Evolutionary conservation across 2,113 vertebrate genomes (phyloP), one percentile per base, ranked within the genome.

Genomic region (Dicrurus megarhynchus): DNA sequence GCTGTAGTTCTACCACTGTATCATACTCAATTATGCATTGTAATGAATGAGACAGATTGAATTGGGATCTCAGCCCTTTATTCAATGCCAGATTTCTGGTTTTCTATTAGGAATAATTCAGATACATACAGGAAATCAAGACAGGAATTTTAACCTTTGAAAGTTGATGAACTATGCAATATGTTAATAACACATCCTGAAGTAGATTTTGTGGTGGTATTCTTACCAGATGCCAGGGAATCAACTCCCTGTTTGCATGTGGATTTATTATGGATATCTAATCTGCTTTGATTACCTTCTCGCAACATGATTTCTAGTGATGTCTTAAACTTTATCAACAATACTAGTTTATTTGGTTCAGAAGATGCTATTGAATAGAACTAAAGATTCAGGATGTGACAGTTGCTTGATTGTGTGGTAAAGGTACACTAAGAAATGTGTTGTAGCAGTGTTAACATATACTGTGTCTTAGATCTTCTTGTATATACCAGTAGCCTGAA

Each of bases 121-220:
- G n/a, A 32, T 67, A 70, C 7, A 16, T 52, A 42, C 17, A 69
- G 55, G 47, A 90, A 91, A 86, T 84, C 35, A 64, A 1, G 7
- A 35, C 7, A 59, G 37, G 73, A 78, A n/a, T 96, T 70, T 86
- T 86, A 86, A 59, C 35, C 73, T 60, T 80, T 67, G 16, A 33
- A n/a, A 49, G 35, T 13, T 59, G 35, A 60, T 86, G 53, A 93
- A 81, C 63, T 64, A 26, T 27, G 57, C 86, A 90, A 35, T 89
- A 71, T 67, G 12, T 60, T 85, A 82, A 47, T n/a, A 90, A 56
- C 33, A 87, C 2, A 3, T 87, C 80, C 55, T 27, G 26, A 97
- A 95, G 55, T 47, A 79, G 46, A 96, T 95, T 94, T 96, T 96
- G 33, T 16, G 4, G 18, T 88, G 47, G 79, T 94, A 55, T 63